Evolutionary conservation across 2,888 invertebrate genomes (phyloP).

Genomic region (Drosophila pseudotakahashii): DNA sequence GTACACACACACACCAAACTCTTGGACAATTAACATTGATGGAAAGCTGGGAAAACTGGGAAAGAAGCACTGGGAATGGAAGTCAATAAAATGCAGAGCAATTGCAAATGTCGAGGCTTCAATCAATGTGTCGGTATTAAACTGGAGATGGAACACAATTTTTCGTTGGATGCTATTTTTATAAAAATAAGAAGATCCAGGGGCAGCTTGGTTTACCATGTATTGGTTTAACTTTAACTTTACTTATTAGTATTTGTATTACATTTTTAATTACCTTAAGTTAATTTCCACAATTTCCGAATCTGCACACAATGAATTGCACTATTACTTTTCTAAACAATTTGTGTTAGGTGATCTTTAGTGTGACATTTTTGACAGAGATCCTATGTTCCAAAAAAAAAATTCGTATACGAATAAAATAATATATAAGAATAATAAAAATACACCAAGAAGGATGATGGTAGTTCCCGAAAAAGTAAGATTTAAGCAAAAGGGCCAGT

Average conservation of each 20-base stretch:
- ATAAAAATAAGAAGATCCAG: neutral
- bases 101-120: constrained; percentile 59
- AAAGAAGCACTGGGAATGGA: constrained; percentile 4
- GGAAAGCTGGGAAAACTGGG: constrained; percentile 26
- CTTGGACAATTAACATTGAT: constrained; percentile 68
- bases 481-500: too few relatives aligned
- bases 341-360: neutral
- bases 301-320: neutral
- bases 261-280: neutral
- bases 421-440: too few relatives aligned
- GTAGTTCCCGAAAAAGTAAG: too few relatives aligned
- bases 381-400: neutral
- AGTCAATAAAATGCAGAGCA: constrained; percentile 49
- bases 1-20: neutral
- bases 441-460: too few relatives aligned
- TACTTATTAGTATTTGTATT: neutral
- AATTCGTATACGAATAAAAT: too few relatives aligned
- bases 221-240: neutral
- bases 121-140: constrained; percentile 56
- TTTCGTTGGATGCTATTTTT: neutral
- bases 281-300: neutral
- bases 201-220: too few relatives aligned
- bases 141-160: neutral
- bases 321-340: neutral
- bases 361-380: neutral